phyloP scores from a whole-genome alignment of 2,797 vertebrate genomes.

The Tokudaia tokunoshimensis region DNA sequence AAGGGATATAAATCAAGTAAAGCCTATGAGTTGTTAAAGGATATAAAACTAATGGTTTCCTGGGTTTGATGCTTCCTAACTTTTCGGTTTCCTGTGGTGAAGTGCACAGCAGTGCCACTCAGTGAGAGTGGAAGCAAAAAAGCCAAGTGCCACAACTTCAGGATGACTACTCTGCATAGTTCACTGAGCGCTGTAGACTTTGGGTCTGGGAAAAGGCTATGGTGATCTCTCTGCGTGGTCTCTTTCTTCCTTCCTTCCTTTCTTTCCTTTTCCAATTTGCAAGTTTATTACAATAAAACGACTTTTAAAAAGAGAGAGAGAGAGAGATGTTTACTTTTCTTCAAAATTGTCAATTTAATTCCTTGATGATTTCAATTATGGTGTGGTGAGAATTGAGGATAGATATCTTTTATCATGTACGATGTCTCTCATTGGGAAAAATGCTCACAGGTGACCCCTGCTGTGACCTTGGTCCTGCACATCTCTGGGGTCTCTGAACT shows the following conservation, averaged over 20 bases:
- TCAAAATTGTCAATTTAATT: conserved; percentile 51
- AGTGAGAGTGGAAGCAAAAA: not conserved
- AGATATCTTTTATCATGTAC: not conserved
- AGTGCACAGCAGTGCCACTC: too few relatives aligned
- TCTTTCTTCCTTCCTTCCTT: not conserved
- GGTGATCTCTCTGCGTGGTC: not conserved
- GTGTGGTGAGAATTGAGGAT: not conserved
- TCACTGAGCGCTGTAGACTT: not conserved
- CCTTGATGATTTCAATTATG: conserved; percentile 4
- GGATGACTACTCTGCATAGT: not conserved
- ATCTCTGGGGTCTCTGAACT: not conserved
- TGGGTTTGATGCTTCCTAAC: not conserved
- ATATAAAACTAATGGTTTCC: not conserved
- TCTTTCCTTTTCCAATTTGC: not conserved
- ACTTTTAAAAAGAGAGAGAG: not conserved
- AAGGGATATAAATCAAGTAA: not conserved
- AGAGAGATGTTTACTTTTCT: not conserved
- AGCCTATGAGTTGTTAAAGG: not conserved
- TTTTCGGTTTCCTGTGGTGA: not conserved
- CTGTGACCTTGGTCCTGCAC: not conserved
- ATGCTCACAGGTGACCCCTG: not conserved
- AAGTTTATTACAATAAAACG: not conserved
- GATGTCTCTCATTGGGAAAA: conserved; percentile 1
- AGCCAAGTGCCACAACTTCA: not conserved
- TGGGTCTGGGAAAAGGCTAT: not conserved